Evolutionary conservation across 2,113 vertebrate genomes (phyloP).

Genomic region (Gobiocypris rarus): DNA sequence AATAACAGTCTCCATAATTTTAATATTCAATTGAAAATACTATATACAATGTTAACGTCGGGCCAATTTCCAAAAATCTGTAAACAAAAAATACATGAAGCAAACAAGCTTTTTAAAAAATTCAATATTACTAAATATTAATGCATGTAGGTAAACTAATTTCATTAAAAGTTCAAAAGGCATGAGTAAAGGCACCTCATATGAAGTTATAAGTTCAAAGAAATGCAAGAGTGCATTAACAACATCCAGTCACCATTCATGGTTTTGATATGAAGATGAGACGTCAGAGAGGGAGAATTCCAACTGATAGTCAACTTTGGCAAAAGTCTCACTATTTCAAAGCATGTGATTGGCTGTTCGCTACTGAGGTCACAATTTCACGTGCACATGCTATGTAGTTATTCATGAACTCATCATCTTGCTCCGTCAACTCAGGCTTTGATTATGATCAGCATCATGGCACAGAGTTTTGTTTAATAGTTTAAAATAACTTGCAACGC

Average conservation of each 20-base stretch:
- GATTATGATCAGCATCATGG: background rate
- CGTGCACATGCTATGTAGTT: background rate
- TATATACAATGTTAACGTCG: background rate
- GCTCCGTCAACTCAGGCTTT: no score
- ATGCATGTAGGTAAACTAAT: background rate
- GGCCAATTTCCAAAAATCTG: background rate
- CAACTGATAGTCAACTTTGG: background rate
- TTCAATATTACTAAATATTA: background rate
- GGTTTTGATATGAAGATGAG: background rate
- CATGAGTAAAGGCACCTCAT: constrained; percentile 23
- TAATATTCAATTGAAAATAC: background rate
- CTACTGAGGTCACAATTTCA: background rate
- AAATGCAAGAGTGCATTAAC: background rate
- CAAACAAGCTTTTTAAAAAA: background rate
- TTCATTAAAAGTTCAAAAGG: background rate
- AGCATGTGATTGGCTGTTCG: background rate
- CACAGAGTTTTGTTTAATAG: background rate
- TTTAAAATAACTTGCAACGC: background rate
- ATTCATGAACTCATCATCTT: background rate
- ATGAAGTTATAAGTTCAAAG: background rate
- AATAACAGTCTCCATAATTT: background rate
- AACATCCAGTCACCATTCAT: background rate
- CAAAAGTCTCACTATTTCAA: background rate
- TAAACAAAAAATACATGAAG: background rate
- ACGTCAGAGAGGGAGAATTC: background rate